A percentile compares a stretch with the other conserved stretches of the same genome.
Conservation (phyloP, 1,140 invertebrate species). For the Parasteatoda tepidariorum region DNA sequence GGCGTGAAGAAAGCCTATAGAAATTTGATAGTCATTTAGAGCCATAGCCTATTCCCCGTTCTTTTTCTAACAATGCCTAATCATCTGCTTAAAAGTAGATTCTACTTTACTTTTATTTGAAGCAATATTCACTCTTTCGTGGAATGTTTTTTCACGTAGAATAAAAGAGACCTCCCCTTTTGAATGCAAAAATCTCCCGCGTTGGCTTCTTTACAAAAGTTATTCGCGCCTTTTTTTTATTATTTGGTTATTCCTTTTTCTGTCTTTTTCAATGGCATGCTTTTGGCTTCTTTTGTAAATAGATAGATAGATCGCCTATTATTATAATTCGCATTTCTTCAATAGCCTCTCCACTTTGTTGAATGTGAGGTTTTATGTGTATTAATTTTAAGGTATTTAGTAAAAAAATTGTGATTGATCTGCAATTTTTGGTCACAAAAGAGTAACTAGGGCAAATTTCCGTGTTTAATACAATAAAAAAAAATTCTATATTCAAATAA, state of each 20-base stretch:
- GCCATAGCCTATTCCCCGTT: background rate
- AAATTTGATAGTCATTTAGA: slow-evolving; percentile 44
- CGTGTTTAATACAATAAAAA: no score
- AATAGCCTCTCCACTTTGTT: no score
- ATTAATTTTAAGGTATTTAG: no score
- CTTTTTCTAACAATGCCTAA: slow-evolving; percentile 25
- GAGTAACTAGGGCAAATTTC: no score
- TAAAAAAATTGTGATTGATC: no score
- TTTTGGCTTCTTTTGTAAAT: background rate
- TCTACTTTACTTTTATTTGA: slow-evolving; percentile 9
- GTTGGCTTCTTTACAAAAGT: slow-evolving; percentile 44
- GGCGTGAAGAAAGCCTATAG: slow-evolving; percentile 24
- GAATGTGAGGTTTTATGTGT: no score
- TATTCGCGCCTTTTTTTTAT: slow-evolving; percentile 21
- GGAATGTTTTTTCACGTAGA: slow-evolving; percentile 37
- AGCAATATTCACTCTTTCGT: slow-evolving; percentile 36
- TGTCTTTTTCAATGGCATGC: background rate
- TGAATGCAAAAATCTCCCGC: background rate
- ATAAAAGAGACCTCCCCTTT: slow-evolving; percentile 26
- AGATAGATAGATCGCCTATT: background rate
- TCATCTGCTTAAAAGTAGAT: slow-evolving; percentile 23
- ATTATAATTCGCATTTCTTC: no score
- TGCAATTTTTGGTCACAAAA: no score
- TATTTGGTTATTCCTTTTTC: slow-evolving; percentile 3
- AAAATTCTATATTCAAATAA: no score